Evolutionary conservation across 2,113 vertebrate species (phyloP).

Genomic region (Alexandromys fortis): DNA sequence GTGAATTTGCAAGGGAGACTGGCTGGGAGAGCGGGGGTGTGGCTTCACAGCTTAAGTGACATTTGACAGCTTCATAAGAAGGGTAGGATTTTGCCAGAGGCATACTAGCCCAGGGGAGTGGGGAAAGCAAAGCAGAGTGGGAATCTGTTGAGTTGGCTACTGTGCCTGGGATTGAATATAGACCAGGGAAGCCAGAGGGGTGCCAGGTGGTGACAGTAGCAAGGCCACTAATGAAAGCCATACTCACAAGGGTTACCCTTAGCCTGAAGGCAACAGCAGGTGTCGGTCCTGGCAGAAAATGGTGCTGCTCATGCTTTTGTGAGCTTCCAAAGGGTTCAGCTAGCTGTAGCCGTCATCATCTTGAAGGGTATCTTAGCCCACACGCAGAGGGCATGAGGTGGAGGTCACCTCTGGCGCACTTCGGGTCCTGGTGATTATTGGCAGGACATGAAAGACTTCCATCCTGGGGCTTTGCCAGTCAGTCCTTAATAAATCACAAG

Average conservation of each 20-base stretch:
- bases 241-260: not conserved
- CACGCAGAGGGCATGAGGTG: not conserved
- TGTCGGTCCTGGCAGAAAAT: not conserved
- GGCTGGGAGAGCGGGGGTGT: not conserved
- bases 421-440: not conserved
- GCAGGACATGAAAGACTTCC: not conserved
- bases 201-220: not conserved
- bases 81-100: not conserved
- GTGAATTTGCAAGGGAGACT: not conserved
- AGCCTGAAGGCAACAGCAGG: not conserved
- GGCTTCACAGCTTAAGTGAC: not conserved
- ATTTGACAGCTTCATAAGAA: conserved; percentile 8
- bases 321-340: not conserved
- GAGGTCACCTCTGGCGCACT: fast-evolving
- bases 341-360: not conserved
- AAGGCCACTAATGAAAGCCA: not conserved
- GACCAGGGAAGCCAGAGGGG: not conserved
- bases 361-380: not conserved
- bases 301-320: not conserved
- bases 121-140: not conserved
- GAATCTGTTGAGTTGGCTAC: not conserved
- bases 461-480: not conserved
- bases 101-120: not conserved
- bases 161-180: not conserved
- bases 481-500: not conserved